Conservation (phyloP, 30 jellyfish, hydroid and myxozoan species). For the Calvadosia cruxmelitensis region DNA sequence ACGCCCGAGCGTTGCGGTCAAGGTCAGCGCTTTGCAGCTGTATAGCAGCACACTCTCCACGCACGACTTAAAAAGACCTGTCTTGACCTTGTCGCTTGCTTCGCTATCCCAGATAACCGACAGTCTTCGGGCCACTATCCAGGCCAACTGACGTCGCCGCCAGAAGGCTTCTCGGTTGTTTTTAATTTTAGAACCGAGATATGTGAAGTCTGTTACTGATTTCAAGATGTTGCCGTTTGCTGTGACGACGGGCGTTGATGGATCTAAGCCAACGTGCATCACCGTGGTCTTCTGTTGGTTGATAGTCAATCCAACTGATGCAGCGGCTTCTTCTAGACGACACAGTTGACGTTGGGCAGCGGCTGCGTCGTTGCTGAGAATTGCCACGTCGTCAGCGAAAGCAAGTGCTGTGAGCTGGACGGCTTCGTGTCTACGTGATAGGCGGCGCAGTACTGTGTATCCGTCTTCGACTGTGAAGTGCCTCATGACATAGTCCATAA, state of each 20-base stretch:
- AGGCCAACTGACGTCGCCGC: background rate
- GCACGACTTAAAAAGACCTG: too few relatives aligned
- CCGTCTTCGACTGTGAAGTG: too few relatives aligned
- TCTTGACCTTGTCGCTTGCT: too few relatives aligned
- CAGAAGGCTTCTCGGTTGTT: background rate
- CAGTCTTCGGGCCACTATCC: background rate
- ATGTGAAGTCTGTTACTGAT: background rate
- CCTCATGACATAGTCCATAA: background rate
- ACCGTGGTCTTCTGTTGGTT: background rate
- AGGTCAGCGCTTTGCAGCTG: too few relatives aligned
- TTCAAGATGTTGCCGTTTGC: background rate
- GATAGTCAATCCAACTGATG: background rate
- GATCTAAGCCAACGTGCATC: background rate
- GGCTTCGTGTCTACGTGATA: conserved; percentile 1
- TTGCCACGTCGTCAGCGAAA: background rate
- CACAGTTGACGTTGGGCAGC: background rate
- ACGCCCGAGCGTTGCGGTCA: background rate
- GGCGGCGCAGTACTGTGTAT: background rate
- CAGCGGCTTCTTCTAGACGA: background rate
- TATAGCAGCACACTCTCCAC: too few relatives aligned
- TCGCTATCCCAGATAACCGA: background rate
- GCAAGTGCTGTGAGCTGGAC: background rate
- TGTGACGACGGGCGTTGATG: background rate
- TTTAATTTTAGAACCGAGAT: background rate
- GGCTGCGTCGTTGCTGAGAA: background rate